Percentiles rank a stretch among this genome's conserved stretches.
These are phyloP conservation scores for Excalfactoria chinensis DNA, from an alignment of 2,113 vertebrate species.

Conservation along the genomic window DNA sequence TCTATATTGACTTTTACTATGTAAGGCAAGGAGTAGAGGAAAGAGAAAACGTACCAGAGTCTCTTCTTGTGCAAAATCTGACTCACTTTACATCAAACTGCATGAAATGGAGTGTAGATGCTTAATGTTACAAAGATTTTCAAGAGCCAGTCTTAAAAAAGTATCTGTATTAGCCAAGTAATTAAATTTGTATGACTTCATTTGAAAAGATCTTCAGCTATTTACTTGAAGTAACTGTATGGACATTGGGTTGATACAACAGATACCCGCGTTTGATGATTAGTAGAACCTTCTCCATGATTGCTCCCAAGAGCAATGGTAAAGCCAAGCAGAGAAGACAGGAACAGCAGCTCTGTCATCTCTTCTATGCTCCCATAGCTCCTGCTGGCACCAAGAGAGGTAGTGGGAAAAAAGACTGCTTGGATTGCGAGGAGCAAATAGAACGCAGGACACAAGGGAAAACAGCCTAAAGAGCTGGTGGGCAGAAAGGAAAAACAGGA, in stretches of 20 bases:
- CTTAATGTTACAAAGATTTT: background rate
- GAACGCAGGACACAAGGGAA: background rate
- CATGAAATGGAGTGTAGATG: background rate
- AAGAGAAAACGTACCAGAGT: background rate
- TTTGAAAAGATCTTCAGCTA: background rate
- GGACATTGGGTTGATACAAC: background rate
- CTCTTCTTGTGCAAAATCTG: background rate
- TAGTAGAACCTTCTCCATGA: background rate
- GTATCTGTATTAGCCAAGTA: background rate
- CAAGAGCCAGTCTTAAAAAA: background rate
- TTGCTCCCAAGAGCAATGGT: background rate
- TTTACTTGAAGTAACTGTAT: background rate
- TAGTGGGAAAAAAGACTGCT: background rate
- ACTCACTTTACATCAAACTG: background rate
- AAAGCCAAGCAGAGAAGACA: background rate
- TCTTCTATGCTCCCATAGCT: background rate
- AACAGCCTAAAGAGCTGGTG: background rate
- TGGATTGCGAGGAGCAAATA: conserved; percentile 4
- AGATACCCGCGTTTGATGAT: background rate
- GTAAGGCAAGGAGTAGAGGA: background rate
- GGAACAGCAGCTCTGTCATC: background rate
- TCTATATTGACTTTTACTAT: background rate
- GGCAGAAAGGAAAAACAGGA: background rate
- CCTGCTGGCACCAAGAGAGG: background rate
- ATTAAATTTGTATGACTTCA: background rate